Base-by-base conservation (phyloP, 2,888 invertebrate species). In the Campoplex nolae region DNA sequence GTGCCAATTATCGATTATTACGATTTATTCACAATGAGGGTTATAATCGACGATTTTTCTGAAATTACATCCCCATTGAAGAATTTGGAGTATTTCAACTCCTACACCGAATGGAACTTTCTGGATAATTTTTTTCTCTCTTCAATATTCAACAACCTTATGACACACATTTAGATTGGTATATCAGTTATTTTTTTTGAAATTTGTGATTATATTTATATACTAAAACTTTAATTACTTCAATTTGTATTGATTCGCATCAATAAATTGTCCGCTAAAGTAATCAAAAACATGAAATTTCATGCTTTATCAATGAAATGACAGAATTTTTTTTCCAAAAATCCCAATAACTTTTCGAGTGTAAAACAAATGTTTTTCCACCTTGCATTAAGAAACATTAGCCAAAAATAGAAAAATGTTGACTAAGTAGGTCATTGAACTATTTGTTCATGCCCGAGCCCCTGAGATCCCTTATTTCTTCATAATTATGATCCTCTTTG, bases 1-100 rank as follows among this genome's bases (percentile, higher is more conserved):
- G 67, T 38, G 45, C 58, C 38, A 42, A 68, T 13, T 68, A 68
- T 68, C 42, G 23, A 42, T 68, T 23, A 45, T 42, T 45, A 68
- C 11, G 9, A 68, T 68, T 68, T 18, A 68, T 23, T 42, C 42
- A 13, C 68, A 23, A 68, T 68, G 42, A 13, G 23, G 23, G 68
- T 68, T 68, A 58, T 28, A 58, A 58, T 58, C 28, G 11, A 1
- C 28, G 58, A 32, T 32, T 32, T 28, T 58, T 58, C 58, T 13
- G 3, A 42, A 42, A 42, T 42, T 42, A 42, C 16, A 32, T 62
- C 62, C 16, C 32, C 32, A 58, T 32, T 13, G 32, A 32, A 62
- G 16, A 62, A 32, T 6, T 4, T 32, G 16, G 62, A 62, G 32
- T 32, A 32, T 32, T 16, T 62, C 32, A 16, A 6, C 32, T 62